Evolutionary conservation across 1,140 invertebrate genomes (phyloP).

Genomic region (Drosophila nasuta): DNA sequence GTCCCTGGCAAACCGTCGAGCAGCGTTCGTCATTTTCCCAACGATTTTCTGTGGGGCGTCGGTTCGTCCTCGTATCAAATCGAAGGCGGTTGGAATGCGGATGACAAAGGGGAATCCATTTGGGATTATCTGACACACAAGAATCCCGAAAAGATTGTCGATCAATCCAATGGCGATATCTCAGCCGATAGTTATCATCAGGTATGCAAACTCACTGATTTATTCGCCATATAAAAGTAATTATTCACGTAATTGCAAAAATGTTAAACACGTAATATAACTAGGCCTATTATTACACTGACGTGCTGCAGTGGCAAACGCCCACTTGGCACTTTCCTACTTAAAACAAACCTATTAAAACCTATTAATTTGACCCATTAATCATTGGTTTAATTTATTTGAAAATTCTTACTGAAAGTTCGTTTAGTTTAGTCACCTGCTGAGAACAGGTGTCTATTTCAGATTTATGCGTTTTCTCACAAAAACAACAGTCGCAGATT

Average conservation of each 20-base stretch:
- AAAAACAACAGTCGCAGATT: conserved; percentile 7
- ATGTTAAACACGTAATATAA: background rate
- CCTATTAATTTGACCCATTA: conserved; percentile 28
- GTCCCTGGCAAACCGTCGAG: conserved; percentile 41
- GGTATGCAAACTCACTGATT: conserved; percentile 52
- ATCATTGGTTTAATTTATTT: conserved; percentile 27
- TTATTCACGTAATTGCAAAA: background rate
- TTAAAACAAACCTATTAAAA: no score
- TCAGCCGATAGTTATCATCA: conserved; percentile 86
- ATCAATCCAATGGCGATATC: conserved; percentile 86
- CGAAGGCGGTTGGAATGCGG: conserved; percentile 90
- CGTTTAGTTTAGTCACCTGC: conserved; percentile 17
- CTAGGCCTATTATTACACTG: conserved; percentile 7
- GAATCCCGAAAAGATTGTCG: conserved; percentile 85
- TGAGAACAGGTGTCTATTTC: conserved; percentile 9
- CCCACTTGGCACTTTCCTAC: background rate
- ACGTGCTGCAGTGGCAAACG: background rate
- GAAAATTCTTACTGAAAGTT: conserved; percentile 19
- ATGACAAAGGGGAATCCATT: conserved; percentile 87
- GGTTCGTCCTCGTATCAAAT: conserved; percentile 88
- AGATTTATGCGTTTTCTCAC: conserved; percentile 33
- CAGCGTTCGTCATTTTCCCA: conserved; percentile 84
- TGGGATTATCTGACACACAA: conserved; percentile 86
- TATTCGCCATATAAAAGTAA: background rate
- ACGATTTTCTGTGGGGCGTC: conserved; percentile 86